These are phyloP conservation scores for Plusia festucae DNA, from an alignment of 2,888 invertebrate genomes.

Conservation along the genomic window DNA sequence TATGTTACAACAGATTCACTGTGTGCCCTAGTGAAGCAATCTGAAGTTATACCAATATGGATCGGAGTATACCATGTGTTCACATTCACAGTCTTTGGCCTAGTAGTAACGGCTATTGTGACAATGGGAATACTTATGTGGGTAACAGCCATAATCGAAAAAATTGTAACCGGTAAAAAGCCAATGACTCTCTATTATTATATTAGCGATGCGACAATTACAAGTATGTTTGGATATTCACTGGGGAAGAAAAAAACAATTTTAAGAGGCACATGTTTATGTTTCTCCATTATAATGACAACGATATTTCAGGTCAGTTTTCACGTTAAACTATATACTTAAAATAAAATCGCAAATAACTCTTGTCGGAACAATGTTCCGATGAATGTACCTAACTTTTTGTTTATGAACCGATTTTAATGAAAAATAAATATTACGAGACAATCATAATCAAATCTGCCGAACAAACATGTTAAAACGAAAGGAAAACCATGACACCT, in stretches of 20 bases:
- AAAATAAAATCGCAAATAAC: not conserved
- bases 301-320: constrained; percentile 70
- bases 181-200: constrained; percentile 44
- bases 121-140: constrained; percentile 59
- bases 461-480: too few relatives aligned
- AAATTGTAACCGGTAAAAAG: constrained; percentile 26
- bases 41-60: constrained; percentile 67
- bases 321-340: not conserved
- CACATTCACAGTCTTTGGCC: constrained; percentile 32
- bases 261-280: constrained; percentile 62
- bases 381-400: too few relatives aligned
- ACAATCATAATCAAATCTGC: too few relatives aligned
- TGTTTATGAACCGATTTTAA: too few relatives aligned
- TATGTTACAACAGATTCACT: constrained; percentile 64
- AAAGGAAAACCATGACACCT: too few relatives aligned
- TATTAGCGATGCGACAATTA: constrained; percentile 50
- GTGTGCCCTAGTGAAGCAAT: constrained; percentile 64
- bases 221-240: constrained; percentile 65
- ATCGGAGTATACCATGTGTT: constrained; percentile 56
- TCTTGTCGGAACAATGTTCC: too few relatives aligned
- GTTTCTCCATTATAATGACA: constrained; percentile 63
- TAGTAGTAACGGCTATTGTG: constrained; percentile 42
- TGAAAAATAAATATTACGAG: too few relatives aligned
- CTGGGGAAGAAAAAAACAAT: constrained; percentile 52
- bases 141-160: constrained; percentile 51